Conservation (phyloP, 1,140 invertebrate species). For the Cotesia chilonis region DNA sequence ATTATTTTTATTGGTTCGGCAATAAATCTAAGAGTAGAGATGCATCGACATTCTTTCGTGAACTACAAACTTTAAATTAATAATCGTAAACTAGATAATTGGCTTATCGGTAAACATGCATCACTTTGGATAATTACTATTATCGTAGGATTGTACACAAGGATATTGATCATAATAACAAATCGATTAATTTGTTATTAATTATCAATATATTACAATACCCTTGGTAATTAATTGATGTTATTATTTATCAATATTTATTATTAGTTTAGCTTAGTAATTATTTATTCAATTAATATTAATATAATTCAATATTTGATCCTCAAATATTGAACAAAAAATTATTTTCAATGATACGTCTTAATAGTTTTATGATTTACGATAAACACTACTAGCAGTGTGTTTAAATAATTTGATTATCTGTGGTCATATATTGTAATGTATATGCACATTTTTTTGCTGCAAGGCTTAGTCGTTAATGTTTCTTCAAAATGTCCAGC, state of each 20-base stretch:
- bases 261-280: no score
- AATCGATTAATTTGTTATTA: no score
- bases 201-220: no score
- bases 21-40: constrained; percentile 28
- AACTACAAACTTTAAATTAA: neutral
- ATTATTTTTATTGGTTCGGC: constrained; percentile 8
- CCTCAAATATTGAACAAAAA: neutral
- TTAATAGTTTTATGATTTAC: constrained; percentile 3
- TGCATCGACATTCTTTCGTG: neutral
- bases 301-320: no score
- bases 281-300: no score
- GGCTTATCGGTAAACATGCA: no score
- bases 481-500: constrained; percentile 12
- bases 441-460: constrained; percentile 34
- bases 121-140: no score
- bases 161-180: no score
- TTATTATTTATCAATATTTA: no score
- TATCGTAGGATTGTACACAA: no score
- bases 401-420: constrained; percentile 46
- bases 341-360: neutral
- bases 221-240: no score
- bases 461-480: constrained; percentile 41
- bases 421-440: constrained; percentile 28
- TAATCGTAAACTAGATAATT: no score
- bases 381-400: constrained; percentile 6